Percentiles rank a stretch among this genome's conserved stretches.
Conservation (phyloP, 2,797 vertebrate genomes). For the Euthynnus affinis region DNA sequence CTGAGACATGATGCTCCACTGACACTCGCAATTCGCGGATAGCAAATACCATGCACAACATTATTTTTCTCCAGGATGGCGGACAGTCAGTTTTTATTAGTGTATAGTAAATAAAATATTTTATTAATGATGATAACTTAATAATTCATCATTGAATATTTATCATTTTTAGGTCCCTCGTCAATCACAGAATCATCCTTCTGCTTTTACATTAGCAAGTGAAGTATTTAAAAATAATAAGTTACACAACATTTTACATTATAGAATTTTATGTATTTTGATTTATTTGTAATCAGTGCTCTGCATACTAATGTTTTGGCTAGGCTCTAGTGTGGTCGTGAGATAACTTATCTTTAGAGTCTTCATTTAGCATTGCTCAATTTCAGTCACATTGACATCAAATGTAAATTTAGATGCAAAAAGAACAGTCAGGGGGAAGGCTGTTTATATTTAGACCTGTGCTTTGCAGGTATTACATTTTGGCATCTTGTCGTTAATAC, state of each 20-base stretch:
- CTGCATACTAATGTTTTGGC: not conserved
- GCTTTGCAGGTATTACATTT: conserved; percentile 42
- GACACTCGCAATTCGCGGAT: no score
- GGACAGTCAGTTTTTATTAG: no score
- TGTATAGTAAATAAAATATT: no score
- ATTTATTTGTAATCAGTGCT: not conserved
- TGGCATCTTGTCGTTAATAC: conserved; percentile 42
- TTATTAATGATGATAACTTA: no score
- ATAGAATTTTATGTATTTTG: not conserved
- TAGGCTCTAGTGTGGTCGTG: not conserved
- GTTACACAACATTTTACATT: not conserved
- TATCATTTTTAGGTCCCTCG: no score
- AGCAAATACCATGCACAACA: no score
- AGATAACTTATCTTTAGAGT: not conserved
- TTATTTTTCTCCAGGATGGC: no score
- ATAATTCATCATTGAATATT: no score
- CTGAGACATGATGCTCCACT: no score
- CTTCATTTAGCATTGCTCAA: not conserved
- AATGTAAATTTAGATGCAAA: not conserved
- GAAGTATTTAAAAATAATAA: no score
- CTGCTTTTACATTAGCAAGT: no score
- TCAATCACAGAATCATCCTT: no score
- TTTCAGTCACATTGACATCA: conserved; percentile 10
- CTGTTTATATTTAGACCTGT: conserved; percentile 39
- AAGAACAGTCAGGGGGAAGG: not conserved